Percentiles rank a stretch among this genome's conserved stretches.
phyloP scores from a whole-genome alignment of 2,797 vertebrate species.

The Chiloscyllium punctatum region DNA sequence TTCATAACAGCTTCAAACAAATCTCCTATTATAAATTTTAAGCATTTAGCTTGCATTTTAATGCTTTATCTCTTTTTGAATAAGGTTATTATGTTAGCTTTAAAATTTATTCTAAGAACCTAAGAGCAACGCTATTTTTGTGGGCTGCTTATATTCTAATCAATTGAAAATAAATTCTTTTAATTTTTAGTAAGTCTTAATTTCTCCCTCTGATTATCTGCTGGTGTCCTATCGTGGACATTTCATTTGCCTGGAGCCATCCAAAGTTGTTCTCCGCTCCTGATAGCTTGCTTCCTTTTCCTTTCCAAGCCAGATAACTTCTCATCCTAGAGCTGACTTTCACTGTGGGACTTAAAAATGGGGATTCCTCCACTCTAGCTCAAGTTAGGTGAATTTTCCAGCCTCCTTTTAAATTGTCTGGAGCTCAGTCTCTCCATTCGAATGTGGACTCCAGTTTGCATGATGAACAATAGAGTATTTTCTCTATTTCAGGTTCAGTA shows the following conservation, averaged over 20 bases:
- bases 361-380: background rate
- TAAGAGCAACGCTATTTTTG: background rate
- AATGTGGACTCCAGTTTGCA: background rate
- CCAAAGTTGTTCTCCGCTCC: background rate
- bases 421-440: background rate
- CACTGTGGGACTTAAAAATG: background rate
- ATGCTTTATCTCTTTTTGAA: too few relatives aligned
- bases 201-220: background rate
- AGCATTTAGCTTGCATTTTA: too few relatives aligned
- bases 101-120: too few relatives aligned
- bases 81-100: too few relatives aligned
- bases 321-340: background rate
- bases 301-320: background rate
- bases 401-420: background rate
- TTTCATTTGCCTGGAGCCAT: background rate
- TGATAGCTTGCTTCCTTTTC: background rate
- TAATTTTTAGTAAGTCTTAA: background rate
- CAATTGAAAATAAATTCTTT: background rate
- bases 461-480: background rate
- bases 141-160: background rate
- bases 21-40: too few relatives aligned
- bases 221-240: too few relatives aligned
- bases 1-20: too few relatives aligned
- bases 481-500: too few relatives aligned
- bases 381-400: background rate